Percentiles rank a stretch among this genome's conserved stretches.
These are phyloP conservation scores for Aphelenchoides besseyi DNA, from an alignment of 1,140 invertebrate genomes.

Conservation along the genomic window DNA sequence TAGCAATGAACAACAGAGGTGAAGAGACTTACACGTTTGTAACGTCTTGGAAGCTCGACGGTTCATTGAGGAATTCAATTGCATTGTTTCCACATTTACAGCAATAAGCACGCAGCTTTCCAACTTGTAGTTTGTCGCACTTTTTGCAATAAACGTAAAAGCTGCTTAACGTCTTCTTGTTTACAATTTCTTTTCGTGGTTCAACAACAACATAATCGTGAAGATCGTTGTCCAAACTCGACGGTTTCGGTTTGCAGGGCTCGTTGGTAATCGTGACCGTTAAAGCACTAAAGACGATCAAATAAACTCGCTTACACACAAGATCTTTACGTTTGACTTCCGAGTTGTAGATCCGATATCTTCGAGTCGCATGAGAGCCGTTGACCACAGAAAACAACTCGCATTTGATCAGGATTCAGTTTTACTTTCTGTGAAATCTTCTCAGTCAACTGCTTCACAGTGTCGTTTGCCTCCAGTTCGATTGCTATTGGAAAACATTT, in stretches of 20 bases:
- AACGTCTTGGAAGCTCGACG: slow-evolving; percentile 33
- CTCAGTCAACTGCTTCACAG: background rate
- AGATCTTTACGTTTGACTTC: slow-evolving; percentile 18
- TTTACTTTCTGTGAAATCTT: slow-evolving; percentile 8
- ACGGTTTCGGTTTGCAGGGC: background rate
- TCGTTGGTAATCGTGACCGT: background rate
- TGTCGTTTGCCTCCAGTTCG: slow-evolving; percentile 5
- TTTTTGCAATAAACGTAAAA: slow-evolving; percentile 26
- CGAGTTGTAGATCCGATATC: slow-evolving; percentile 9
- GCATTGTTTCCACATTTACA: slow-evolving; percentile 20
- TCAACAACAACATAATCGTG: slow-evolving; percentile 13
- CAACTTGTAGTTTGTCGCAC: slow-evolving; percentile 13
- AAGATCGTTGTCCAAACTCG: background rate
- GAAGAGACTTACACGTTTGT: slow-evolving; percentile 12
- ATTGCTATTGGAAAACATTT: background rate
- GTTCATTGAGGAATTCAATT: slow-evolving; percentile 29
- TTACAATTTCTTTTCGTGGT: background rate
- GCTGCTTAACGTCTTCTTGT: slow-evolving; percentile 6
- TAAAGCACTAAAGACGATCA: background rate
- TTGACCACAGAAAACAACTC: slow-evolving; percentile 16
- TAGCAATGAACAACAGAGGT: background rate
- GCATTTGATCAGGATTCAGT: background rate
- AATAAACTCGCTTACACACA: background rate
- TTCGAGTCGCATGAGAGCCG: background rate
- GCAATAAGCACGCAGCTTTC: slow-evolving; percentile 36